These are phyloP conservation scores for Phoxinus phoxinus DNA, from an alignment of 2,113 vertebrate species.

Conservation along the genomic window DNA sequence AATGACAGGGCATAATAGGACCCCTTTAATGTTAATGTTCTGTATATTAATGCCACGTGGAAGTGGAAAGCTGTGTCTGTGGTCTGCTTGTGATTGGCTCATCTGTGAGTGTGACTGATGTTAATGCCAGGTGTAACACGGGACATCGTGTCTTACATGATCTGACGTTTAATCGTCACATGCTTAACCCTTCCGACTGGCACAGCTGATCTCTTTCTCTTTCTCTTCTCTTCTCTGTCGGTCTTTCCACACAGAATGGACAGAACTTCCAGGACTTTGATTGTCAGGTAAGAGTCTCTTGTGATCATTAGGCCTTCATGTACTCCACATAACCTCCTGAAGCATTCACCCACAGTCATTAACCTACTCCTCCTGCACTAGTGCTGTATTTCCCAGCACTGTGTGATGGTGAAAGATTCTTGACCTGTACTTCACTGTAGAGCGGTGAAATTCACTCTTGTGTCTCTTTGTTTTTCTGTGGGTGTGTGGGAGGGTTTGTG, in stretches of 20 bases:
- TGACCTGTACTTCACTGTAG: slow-evolving; percentile 26
- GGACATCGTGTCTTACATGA: background rate
- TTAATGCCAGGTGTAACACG: background rate
- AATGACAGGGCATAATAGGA: too few relatives aligned
- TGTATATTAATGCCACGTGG: too few relatives aligned
- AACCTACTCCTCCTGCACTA: background rate
- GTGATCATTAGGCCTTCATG: background rate
- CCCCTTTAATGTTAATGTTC: too few relatives aligned
- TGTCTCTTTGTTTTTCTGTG: slow-evolving; percentile 30
- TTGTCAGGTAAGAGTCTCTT: slow-evolving; percentile 84
- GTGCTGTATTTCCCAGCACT: background rate
- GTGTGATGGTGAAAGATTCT: slow-evolving; percentile 17
- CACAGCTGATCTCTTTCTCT: background rate
- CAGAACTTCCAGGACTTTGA: slow-evolving; percentile 94
- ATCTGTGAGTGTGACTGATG: background rate
- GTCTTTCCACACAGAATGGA: slow-evolving; percentile 81
- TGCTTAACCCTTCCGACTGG: background rate
- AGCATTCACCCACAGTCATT: background rate
- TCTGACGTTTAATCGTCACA: background rate
- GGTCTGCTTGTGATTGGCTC: too few relatives aligned
- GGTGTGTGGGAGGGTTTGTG: slow-evolving; percentile 41
- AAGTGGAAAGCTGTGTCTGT: too few relatives aligned
- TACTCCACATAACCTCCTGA: background rate
- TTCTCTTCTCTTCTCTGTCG: slow-evolving; percentile 43
- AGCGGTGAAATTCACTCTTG: slow-evolving; percentile 35